phyloP scores from a whole-genome alignment of 2,113 vertebrate species.

The Vombatus ursinus region DNA sequence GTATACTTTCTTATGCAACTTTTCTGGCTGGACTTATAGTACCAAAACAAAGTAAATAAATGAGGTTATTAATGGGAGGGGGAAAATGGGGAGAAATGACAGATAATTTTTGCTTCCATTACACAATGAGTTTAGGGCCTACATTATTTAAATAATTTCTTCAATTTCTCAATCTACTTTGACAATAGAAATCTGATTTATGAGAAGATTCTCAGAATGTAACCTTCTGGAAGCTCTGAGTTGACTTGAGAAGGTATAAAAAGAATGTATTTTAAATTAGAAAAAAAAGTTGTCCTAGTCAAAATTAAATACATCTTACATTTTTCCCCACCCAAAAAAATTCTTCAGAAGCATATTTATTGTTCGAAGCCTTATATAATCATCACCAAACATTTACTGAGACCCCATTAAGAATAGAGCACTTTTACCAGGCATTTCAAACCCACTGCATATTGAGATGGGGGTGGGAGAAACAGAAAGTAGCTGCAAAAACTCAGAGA shows the following conservation, averaged over 20 bases:
- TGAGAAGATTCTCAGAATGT: neutral
- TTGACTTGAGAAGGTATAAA: neutral
- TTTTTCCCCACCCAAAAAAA: neutral
- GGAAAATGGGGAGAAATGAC: neutral
- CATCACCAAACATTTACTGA: neutral
- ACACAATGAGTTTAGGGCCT: neutral
- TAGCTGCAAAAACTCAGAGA: neutral
- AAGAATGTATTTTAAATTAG: neutral
- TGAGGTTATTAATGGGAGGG: neutral
- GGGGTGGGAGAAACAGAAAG: neutral
- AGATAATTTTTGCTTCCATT: neutral
- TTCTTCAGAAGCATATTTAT: neutral
- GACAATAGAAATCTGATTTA: neutral
- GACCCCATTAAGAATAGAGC: neutral
- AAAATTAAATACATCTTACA: neutral
- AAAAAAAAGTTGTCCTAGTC: neutral
- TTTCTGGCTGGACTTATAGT: constrained; percentile 14
- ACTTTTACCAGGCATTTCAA: neutral
- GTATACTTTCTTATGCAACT: constrained; percentile 28
- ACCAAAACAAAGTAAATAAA: constrained; percentile 36
- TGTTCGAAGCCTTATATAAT: neutral
- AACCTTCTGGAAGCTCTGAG: neutral
- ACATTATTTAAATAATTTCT: neutral
- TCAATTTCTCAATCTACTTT: neutral
- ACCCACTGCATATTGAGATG: neutral